Evolutionary conservation across 2,888 invertebrate species (phyloP).

Genomic region (Chloromyia formosa): DNA sequence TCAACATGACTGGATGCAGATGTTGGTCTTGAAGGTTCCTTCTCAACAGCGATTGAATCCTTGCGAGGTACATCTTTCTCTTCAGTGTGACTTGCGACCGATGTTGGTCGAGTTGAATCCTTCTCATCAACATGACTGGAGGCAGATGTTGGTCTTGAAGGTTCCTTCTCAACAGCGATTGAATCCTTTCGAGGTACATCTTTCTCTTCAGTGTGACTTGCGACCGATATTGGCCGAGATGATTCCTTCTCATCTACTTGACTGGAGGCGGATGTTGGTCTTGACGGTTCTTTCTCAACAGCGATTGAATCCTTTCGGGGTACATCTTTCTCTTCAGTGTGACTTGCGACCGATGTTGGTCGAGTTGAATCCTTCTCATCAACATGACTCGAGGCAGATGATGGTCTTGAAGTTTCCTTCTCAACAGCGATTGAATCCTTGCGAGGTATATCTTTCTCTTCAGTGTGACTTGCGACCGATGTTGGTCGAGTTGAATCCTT

Average conservation of each 20-base stretch:
- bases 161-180: slow-evolving; percentile 35
- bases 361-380: slow-evolving; percentile 43
- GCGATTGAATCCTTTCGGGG: slow-evolving; percentile 49
- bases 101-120: slow-evolving; percentile 46
- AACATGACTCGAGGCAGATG: neutral
- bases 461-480: slow-evolving; percentile 53
- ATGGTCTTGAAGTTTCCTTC: slow-evolving; percentile 27
- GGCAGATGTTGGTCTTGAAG: slow-evolving; percentile 53
- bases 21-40: slow-evolving; percentile 51
- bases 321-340: neutral
- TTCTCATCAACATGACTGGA: slow-evolving; percentile 30
- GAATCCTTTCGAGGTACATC: slow-evolving; percentile 43
- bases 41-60: slow-evolving; percentile 44
- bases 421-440: slow-evolving; percentile 35
- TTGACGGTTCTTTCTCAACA: slow-evolving; percentile 44
- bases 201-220: slow-evolving; percentile 49
- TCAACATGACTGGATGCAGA: slow-evolving; percentile 50
- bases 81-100: neutral
- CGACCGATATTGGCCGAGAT: slow-evolving; percentile 53
- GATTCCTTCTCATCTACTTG: slow-evolving; percentile 41
- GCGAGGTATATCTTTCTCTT: slow-evolving; percentile 47
- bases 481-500: slow-evolving; percentile 52
- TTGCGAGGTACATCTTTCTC: slow-evolving; percentile 48
- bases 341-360: slow-evolving; percentile 31
- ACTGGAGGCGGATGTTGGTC: slow-evolving; percentile 38